A percentile compares a stretch with the other conserved stretches of the same genome.
Conservation (phyloP, 2,113 vertebrate genomes). For the Limnothrissa miodon region DNA sequence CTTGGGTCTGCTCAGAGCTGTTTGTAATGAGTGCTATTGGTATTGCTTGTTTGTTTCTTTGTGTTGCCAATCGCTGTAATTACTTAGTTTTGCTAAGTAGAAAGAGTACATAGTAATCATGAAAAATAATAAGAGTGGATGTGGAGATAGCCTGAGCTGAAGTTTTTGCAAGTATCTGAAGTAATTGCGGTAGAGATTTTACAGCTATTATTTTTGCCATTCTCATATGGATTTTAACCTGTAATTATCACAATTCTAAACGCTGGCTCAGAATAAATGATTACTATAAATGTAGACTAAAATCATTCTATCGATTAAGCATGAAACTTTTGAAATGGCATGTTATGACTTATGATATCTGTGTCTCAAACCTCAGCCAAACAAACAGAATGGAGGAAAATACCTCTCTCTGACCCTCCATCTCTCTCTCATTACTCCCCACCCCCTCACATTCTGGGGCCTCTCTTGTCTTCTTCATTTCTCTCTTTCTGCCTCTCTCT, state of each 20-base stretch:
- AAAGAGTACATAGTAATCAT: background rate
- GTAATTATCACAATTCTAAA: background rate
- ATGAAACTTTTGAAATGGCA: background rate
- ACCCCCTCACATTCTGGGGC: background rate
- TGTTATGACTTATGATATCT: background rate
- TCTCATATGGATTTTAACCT: background rate
- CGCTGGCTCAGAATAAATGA: background rate
- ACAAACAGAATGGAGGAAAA: background rate
- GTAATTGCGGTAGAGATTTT: background rate
- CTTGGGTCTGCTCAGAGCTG: background rate
- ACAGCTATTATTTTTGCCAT: background rate
- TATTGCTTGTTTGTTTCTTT: slow-evolving; percentile 5
- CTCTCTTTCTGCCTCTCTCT: background rate
- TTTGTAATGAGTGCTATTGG: background rate
- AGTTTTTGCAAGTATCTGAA: background rate
- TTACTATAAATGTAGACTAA: background rate
- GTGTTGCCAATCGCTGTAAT: background rate
- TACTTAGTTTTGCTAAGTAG: slow-evolving; percentile 4
- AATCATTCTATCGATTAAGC: background rate
- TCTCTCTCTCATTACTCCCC: background rate
- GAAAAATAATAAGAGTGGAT: background rate
- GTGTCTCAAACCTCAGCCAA: background rate
- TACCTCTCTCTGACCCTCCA: background rate
- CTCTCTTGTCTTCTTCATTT: background rate
- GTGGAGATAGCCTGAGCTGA: background rate